These are phyloP conservation scores for Danaus plexippus DNA, from an alignment of 1,140 invertebrate species.

Conservation along the genomic window DNA sequence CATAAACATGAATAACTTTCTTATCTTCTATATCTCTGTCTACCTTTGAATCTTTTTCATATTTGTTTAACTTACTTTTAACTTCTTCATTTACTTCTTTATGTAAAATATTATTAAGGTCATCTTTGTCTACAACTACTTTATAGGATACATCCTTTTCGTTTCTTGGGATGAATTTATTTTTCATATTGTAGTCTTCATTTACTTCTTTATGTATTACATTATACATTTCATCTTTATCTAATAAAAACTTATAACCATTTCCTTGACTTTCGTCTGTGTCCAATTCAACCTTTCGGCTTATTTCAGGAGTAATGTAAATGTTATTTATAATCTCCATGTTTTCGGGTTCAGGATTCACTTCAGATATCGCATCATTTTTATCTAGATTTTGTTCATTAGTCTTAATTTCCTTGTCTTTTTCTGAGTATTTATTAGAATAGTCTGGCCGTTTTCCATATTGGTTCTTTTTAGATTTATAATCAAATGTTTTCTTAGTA, in stretches of 20 bases:
- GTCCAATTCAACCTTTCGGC: not conserved
- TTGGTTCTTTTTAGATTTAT: conserved; percentile 37
- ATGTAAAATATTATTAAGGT: too few species aligned
- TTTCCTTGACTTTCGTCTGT: conserved; percentile 1
- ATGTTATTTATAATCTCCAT: too few species aligned
- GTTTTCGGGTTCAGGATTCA: too few species aligned
- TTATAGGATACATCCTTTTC: not conserved
- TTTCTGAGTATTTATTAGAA: conserved; percentile 15
- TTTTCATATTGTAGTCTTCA: conserved; percentile 1
- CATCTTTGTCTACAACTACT: too few species aligned
- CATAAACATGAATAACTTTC: not conserved
- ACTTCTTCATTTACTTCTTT: too few species aligned
- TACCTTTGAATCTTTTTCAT: too few species aligned
- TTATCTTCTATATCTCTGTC: too few species aligned
- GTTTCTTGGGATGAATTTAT: conserved; percentile 7
- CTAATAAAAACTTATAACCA: conserved; percentile 2
- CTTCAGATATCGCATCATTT: too few species aligned
- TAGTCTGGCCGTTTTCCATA: conserved; percentile 39
- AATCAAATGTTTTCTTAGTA: conserved; percentile 35
- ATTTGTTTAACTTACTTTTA: too few species aligned
- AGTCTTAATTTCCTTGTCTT: conserved; percentile 12
- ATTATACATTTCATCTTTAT: not conserved
- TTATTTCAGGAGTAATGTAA: conserved; percentile 2
- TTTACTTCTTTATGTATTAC: too few species aligned
- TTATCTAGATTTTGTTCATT: conserved; percentile 1